A percentile compares a stretch with the other conserved stretches of the same genome.
Evolutionary conservation across 2,113 vertebrate species (phyloP).

Genomic region (Amazona guildingii): DNA sequence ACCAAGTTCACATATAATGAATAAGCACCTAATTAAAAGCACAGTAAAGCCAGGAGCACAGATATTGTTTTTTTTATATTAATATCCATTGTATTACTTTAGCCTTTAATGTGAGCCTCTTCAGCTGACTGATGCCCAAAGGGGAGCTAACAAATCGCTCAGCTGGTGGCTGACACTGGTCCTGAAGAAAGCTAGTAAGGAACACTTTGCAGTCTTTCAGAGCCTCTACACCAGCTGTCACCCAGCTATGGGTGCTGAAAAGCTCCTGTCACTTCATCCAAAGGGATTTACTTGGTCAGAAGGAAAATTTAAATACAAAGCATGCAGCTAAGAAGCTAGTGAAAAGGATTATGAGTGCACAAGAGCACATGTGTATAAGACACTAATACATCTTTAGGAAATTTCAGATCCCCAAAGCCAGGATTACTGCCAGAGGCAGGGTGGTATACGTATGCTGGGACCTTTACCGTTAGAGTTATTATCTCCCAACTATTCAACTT

Average conservation of each 20-base stretch:
- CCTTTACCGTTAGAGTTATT: conserved; percentile 75
- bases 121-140: conserved; percentile 81
- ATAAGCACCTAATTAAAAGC: conserved; percentile 75
- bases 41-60: conserved; percentile 62
- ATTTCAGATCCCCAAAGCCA: conserved; percentile 88
- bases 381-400: conserved; percentile 91
- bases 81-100: conserved; percentile 78
- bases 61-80: conserved; percentile 71
- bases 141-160: conserved; percentile 80
- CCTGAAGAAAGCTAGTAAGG: conserved; percentile 81
- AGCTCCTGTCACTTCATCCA: conserved; percentile 94
- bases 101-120: conserved; percentile 78
- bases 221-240: conserved; percentile 95
- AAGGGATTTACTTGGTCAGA: conserved; percentile 93
- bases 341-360: conserved; percentile 88
- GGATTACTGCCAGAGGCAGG: conserved; percentile 85
- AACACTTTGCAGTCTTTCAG: conserved; percentile 88
- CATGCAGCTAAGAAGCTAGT: conserved; percentile 84
- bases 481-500: conserved; percentile 80
- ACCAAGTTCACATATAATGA: conserved; percentile 69
- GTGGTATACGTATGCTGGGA: conserved; percentile 72
- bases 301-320: conserved; percentile 89
- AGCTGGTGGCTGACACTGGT: conserved; percentile 84
- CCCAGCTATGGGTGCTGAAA: conserved; percentile 91
- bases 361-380: conserved; percentile 90